phyloP scores from a whole-genome alignment of 2,797 vertebrate species.

The Darevskia mixta region DNA sequence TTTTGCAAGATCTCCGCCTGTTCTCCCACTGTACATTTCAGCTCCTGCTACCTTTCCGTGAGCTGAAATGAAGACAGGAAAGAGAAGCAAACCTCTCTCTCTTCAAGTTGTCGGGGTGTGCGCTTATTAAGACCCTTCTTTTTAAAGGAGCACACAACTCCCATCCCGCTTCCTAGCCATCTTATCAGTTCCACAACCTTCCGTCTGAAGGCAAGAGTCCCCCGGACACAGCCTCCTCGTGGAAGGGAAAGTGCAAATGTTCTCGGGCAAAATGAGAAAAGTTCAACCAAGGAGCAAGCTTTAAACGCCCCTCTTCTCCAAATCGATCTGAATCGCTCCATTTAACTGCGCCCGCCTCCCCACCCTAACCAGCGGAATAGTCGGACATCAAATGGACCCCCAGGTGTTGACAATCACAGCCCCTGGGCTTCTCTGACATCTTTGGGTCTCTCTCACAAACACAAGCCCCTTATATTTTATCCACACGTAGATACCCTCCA shows the following conservation, averaged over 20 bases:
- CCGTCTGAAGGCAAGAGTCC: neutral
- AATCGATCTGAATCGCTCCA: neutral
- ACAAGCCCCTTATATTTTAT: neutral
- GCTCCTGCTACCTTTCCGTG: neutral
- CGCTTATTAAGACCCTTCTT: neutral
- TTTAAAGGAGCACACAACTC: neutral
- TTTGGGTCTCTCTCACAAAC: constrained; percentile 41
- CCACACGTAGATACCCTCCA: neutral
- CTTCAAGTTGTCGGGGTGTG: neutral
- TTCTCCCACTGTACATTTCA: neutral
- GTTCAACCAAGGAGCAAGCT: neutral
- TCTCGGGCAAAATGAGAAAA: no score
- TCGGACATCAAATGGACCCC: neutral
- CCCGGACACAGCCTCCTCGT: no score
- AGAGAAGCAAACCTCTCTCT: neutral
- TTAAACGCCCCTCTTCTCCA: neutral
- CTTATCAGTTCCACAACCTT: neutral
- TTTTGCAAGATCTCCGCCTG: no score
- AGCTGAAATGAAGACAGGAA: neutral
- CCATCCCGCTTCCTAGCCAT: no score
- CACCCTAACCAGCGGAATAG: no score
- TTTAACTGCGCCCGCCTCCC: constrained; percentile 9
- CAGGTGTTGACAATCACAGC: neutral
- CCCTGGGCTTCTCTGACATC: neutral
- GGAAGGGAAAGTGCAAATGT: no score